Percentiles rank a stretch among this genome's conserved stretches.
These are phyloP conservation scores for Leptatherina wallacei DNA, from an alignment of 2,797 vertebrate genomes.

Conservation along the genomic window DNA sequence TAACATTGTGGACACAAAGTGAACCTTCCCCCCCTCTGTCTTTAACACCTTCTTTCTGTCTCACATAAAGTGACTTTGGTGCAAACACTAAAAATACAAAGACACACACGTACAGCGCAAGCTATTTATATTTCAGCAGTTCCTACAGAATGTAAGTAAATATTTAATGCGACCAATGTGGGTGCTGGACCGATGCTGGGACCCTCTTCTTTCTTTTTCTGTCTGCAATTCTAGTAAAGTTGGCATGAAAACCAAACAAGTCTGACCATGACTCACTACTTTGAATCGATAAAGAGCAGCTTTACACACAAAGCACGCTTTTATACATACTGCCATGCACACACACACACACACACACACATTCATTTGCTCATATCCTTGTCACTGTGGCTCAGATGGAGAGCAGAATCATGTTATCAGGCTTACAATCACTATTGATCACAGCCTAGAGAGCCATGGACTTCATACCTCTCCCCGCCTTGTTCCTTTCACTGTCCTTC, in stretches of 20 bases:
- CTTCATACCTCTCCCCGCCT: neutral
- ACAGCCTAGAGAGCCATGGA: constrained; percentile 18
- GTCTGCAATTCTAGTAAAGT: constrained; percentile 16
- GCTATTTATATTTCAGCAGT: constrained; percentile 50
- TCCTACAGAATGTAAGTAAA: constrained; percentile 57
- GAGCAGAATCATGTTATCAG: constrained; percentile 41
- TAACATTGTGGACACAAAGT: neutral
- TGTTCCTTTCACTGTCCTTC: neutral
- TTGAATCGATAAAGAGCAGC: constrained; percentile 49
- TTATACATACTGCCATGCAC: neutral
- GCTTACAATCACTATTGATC: constrained; percentile 58
- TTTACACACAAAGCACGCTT: constrained; percentile 22
- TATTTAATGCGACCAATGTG: constrained; percentile 60
- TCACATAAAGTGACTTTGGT: constrained; percentile 13
- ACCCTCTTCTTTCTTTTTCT: constrained; percentile 31
- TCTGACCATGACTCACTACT: constrained; percentile 41
- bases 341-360: constrained; percentile 1
- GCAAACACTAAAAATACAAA: constrained; percentile 15
- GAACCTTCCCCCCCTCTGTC: neutral
- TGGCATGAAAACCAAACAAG: constrained; percentile 22
- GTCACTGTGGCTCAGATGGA: constrained; percentile 35
- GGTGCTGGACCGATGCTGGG: constrained; percentile 34
- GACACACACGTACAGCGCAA: constrained; percentile 18
- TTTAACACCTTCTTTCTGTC: neutral
- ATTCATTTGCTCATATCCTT: constrained; percentile 5